Percentiles rank a stretch among this genome's conserved stretches.
Conservation (phyloP, 1,140 invertebrate species). For the Drosophila sturtevanti region DNA sequence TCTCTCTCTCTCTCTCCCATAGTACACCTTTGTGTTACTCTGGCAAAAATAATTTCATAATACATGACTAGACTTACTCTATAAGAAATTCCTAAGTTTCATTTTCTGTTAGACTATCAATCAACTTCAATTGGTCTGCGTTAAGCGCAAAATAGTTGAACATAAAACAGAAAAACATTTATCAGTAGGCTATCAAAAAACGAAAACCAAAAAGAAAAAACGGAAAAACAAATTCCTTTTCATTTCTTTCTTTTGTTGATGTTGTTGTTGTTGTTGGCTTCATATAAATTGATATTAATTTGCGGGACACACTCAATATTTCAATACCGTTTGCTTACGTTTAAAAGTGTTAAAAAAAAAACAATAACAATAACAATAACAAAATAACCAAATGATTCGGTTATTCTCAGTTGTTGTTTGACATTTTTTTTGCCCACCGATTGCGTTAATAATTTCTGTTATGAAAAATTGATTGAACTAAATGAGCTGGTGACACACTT, state of each 20-base stretch:
- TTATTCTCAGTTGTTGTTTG: constrained; percentile 18
- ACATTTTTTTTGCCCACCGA: constrained; percentile 13
- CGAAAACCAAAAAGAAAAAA: constrained; percentile 48
- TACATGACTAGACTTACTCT: not conserved
- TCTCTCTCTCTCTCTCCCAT: too few relatives aligned
- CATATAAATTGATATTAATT: constrained; percentile 76
- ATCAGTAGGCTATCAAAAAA: constrained; percentile 45
- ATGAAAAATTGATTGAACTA: constrained; percentile 80
- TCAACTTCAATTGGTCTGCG: constrained; percentile 74
- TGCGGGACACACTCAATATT: constrained; percentile 76
- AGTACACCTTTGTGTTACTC: constrained; percentile 13
- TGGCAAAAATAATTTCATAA: constrained; percentile 20
- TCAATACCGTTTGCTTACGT: constrained; percentile 47
- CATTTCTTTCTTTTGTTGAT: constrained; percentile 23
- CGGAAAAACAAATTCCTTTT: constrained; percentile 61
- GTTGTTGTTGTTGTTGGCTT: not conserved
- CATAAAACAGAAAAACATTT: constrained; percentile 33
- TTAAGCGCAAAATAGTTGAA: constrained; percentile 74
- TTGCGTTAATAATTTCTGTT: constrained; percentile 79
- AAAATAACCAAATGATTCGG: constrained; percentile 37
- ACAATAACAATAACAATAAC: constrained; percentile 19
- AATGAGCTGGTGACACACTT: constrained; percentile 80
- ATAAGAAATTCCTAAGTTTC: constrained; percentile 20
- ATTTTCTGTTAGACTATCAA: constrained; percentile 52
- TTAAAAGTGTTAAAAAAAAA: constrained; percentile 39